Evolutionary conservation across 2,113 vertebrate genomes (phyloP).

Genomic region (Silurus asotus): DNA sequence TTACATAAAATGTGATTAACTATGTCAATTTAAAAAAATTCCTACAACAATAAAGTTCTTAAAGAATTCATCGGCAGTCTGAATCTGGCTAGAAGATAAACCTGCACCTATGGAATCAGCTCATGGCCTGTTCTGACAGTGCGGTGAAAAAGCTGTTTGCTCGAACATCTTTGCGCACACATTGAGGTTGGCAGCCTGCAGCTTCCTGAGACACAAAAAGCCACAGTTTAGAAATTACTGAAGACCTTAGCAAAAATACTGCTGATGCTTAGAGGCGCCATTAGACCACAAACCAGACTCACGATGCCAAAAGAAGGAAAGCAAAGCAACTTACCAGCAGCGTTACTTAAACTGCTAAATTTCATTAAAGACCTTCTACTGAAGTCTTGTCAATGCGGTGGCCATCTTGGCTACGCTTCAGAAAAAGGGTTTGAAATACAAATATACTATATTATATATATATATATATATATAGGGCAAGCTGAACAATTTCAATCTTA

Average conservation of each 20-base stretch:
- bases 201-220: conserved; percentile 15
- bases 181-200: conserved; percentile 8
- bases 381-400: neutral
- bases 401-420: neutral
- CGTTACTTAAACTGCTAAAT: neutral
- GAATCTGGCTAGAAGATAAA: neutral
- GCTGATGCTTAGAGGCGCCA: conserved; percentile 9
- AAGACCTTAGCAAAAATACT: conserved; percentile 28
- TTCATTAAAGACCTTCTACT: neutral
- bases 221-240: conserved; percentile 23
- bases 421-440: too few species aligned
- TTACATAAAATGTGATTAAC: neutral
- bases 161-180: conserved; percentile 1
- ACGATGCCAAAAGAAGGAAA: neutral
- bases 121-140: neutral
- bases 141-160: conserved; percentile 7
- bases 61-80: neutral
- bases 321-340: neutral
- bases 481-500: neutral
- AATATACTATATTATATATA: too few species aligned
- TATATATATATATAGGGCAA: neutral
- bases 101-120: neutral
- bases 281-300: conserved; percentile 17
- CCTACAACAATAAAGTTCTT: neutral
- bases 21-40: neutral